A percentile compares a stretch with the other conserved stretches of the same genome.
Conservation (phyloP, 64 coral and sea anemone species). For the Acropora tenuis region DNA sequence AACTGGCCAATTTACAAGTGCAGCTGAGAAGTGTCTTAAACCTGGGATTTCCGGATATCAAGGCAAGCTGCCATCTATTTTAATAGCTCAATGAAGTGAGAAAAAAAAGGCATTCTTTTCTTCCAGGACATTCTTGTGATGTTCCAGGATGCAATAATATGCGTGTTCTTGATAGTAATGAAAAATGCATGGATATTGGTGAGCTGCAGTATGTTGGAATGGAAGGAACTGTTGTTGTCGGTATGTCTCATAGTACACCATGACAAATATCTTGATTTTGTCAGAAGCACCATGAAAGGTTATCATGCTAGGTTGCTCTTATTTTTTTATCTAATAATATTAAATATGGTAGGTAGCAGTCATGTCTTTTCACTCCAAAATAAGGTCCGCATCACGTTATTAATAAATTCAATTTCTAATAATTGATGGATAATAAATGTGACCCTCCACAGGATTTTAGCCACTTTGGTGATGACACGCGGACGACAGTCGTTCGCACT, state of each 20-base stretch:
- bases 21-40: no score
- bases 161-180: conserved; percentile 31
- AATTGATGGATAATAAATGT: conserved; percentile 6
- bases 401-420: not conserved
- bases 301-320: not conserved
- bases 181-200: conserved; percentile 33
- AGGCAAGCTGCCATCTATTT: no score
- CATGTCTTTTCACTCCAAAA: not conserved
- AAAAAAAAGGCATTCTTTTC: not conserved
- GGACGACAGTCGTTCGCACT: no score
- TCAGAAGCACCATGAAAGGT: not conserved
- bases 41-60: no score
- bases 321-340: not conserved
- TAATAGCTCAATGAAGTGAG: not conserved
- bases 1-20: no score
- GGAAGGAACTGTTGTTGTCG: conserved; percentile 7
- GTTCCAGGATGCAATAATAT: conserved; percentile 25
- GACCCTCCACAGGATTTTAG: no score
- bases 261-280: not conserved
- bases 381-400: not conserved
- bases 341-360: not conserved
- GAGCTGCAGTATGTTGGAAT: conserved; percentile 2
- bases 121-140: not conserved
- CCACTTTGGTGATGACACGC: no score
- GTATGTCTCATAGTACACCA: not conserved